Conservation (phyloP, 2,888 invertebrate genomes). For the Osmoderma eremita region DNA sequence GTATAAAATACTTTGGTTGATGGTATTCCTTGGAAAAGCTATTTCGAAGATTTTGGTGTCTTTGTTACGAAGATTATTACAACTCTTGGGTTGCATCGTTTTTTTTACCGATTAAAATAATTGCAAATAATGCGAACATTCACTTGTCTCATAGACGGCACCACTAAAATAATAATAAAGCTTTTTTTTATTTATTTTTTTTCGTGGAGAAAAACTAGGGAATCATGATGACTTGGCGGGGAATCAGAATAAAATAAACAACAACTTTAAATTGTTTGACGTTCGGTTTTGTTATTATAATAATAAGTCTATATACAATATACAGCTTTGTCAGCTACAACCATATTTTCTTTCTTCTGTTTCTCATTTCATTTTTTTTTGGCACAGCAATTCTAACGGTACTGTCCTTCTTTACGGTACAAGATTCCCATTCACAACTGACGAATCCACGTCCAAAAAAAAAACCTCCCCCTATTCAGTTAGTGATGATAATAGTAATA, state of each 20-base stretch:
- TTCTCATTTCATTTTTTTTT: conserved; percentile 48
- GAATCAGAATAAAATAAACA: conserved; percentile 17
- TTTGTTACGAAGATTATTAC: too few species aligned
- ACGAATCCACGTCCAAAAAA: conserved; percentile 5
- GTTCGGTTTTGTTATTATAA: conserved; percentile 40
- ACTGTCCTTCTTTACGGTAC: conserved; percentile 51
- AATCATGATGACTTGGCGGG: not conserved
- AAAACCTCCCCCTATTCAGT: conserved; percentile 1
- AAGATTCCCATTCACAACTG: conserved; percentile 31
- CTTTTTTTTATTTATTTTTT: not conserved
- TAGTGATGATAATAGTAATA: too few species aligned
- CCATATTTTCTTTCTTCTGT: conserved; percentile 47
- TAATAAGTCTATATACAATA: conserved; percentile 56
- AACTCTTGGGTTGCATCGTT: too few species aligned
- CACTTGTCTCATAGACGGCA: too few species aligned
- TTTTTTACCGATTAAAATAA: too few species aligned
- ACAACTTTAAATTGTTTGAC: conserved; percentile 38
- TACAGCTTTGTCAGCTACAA: conserved; percentile 56
- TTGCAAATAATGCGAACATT: too few species aligned
- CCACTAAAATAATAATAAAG: too few species aligned
- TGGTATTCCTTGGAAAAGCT: too few species aligned
- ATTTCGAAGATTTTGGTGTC: too few species aligned
- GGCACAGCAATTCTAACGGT: conserved; percentile 58
- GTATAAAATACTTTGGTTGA: too few species aligned
- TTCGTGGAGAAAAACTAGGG: not conserved